Percentiles rank a stretch among this genome's conserved stretches.
Evolutionary conservation across 1,140 invertebrate genomes (phyloP).

Genomic region (Aphelinus atriplicis): DNA sequence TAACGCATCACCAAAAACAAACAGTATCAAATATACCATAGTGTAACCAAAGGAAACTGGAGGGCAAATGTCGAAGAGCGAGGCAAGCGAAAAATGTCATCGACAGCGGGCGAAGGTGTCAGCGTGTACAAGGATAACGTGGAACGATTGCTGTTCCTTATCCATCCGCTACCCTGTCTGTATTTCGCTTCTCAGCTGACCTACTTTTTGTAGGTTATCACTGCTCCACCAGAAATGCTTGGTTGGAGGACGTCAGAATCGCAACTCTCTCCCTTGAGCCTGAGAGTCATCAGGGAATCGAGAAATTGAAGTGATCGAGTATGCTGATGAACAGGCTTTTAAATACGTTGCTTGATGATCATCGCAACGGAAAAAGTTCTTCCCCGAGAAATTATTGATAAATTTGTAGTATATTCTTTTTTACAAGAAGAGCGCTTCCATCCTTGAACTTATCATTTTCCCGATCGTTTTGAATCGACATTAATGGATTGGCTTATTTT

Average conservation of each 20-base stretch:
- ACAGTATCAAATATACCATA: too few relatives aligned
- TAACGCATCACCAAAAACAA: too few relatives aligned
- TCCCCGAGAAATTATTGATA: constrained; percentile 23
- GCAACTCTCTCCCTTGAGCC: not conserved
- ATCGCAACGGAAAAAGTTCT: not conserved
- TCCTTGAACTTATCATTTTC: not conserved
- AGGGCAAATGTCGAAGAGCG: constrained; percentile 7
- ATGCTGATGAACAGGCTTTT: constrained; percentile 28
- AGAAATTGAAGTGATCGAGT: constrained; percentile 32
- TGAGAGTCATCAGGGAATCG: too few relatives aligned
- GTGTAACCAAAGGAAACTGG: too few relatives aligned
- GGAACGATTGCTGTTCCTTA: constrained; percentile 3
- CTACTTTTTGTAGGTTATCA: constrained; percentile 31
- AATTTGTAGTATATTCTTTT: constrained; percentile 37
- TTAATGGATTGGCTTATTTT: not conserved
- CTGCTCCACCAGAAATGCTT: constrained; percentile 8
- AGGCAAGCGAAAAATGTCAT: not conserved
- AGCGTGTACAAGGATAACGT: constrained; percentile 22
- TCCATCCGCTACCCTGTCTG: too few relatives aligned
- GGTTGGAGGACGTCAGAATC: not conserved
- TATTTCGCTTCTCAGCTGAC: constrained; percentile 2
- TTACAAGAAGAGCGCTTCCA: constrained; percentile 10
- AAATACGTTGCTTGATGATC: constrained; percentile 6
- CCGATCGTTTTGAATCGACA: constrained; percentile 14
- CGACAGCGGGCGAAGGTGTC: not conserved